phyloP scores from a whole-genome alignment of 64 coral and sea anemone species.

The Pocillopora damicornis region DNA sequence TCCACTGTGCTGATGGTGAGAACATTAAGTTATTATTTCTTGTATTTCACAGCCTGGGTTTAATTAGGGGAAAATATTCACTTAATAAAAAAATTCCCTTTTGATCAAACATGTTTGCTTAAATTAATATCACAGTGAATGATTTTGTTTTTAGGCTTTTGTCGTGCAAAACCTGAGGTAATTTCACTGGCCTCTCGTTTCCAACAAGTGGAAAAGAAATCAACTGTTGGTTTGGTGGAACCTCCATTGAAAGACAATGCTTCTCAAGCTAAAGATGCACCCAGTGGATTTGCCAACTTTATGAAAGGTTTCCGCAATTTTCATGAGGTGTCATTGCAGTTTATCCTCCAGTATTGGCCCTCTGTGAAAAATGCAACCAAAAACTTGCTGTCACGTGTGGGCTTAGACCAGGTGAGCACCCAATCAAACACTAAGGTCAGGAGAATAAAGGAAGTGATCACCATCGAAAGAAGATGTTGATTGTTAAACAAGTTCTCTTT shows the following conservation, averaged over 20 bases:
- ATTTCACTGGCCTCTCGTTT: not conserved
- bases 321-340: not conserved
- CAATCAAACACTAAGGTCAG: not conserved
- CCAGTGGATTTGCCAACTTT: not conserved
- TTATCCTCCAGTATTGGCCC: constrained; percentile 6
- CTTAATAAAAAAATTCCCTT: no score
- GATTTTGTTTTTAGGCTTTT: not conserved
- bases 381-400: not conserved
- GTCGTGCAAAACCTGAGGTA: not conserved
- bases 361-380: not conserved
- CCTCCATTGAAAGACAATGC: not conserved
- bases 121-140: not conserved
- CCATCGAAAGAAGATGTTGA: no score
- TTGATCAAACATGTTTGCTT: not conserved
- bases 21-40: no score
- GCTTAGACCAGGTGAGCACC: constrained; percentile 3
- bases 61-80: no score
- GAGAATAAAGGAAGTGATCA: no score
- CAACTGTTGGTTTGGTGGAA: not conserved
- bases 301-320: constrained; percentile 10
- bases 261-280: not conserved
- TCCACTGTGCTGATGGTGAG: no score
- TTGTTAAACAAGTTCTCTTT: no score
- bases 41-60: no score
- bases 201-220: not conserved